Evolutionary conservation across 2,888 invertebrate species (phyloP).

Genomic region (Archaeoteleia sp.): DNA sequence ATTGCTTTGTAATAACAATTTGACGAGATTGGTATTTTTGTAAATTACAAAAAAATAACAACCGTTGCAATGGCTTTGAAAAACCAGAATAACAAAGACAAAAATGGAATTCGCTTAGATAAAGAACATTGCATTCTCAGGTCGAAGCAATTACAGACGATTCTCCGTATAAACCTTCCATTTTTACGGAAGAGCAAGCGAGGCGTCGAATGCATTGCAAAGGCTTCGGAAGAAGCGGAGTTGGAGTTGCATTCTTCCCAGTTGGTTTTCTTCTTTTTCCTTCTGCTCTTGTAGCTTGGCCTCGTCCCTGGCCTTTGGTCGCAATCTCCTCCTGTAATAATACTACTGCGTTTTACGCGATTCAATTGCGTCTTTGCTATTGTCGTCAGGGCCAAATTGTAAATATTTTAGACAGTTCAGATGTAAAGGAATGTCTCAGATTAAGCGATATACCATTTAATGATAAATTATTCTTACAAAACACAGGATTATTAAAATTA

Average conservation of each 20-base stretch:
- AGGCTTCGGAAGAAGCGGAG: slow-evolving; percentile 16
- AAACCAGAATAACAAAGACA: slow-evolving; percentile 43
- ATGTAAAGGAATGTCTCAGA: too few relatives aligned
- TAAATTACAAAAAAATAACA: slow-evolving; percentile 30
- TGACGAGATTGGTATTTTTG: slow-evolving; percentile 24
- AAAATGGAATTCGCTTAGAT: slow-evolving; percentile 49
- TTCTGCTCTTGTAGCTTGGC: slow-evolving; percentile 10
- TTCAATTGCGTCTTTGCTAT: too few relatives aligned
- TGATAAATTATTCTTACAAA: too few relatives aligned
- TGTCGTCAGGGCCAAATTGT: too few relatives aligned
- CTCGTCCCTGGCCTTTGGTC: slow-evolving; percentile 44
- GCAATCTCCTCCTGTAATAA: slow-evolving; percentile 36
- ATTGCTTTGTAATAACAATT: slow-evolving; percentile 18
- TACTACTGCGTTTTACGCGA: slow-evolving; percentile 20
- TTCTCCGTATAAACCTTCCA: slow-evolving; percentile 54
- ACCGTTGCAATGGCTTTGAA: slow-evolving; percentile 42
- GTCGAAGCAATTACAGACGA: slow-evolving; percentile 66
- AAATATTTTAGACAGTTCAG: too few relatives aligned
- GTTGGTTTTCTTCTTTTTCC: slow-evolving; percentile 21
- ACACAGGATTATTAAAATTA: too few relatives aligned
- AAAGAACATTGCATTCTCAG: slow-evolving; percentile 66
- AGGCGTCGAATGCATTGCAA: slow-evolving; percentile 21
- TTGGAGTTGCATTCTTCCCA: slow-evolving; percentile 34
- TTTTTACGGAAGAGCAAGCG: slow-evolving; percentile 45
- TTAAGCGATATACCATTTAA: too few relatives aligned